phyloP scores from a whole-genome alignment of 2,113 vertebrate species.

The Micromys minutus region DNA sequence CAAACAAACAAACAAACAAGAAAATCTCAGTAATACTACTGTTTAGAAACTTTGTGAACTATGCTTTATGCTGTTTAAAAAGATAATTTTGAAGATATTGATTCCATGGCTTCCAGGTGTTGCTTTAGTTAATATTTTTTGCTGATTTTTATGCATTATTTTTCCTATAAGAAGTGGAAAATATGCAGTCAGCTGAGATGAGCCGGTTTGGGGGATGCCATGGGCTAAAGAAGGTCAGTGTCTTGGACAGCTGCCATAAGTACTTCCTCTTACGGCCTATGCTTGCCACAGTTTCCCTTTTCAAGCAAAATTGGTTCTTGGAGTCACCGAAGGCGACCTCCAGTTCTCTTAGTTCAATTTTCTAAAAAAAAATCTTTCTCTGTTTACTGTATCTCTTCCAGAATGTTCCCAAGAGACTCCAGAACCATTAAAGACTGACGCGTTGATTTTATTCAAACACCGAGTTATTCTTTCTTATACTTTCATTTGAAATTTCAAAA shows the following conservation, averaged over 20 bases:
- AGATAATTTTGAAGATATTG: not conserved
- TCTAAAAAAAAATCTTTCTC: too few relatives aligned
- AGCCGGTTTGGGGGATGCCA: not conserved
- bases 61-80: conserved; percentile 49
- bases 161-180: not conserved
- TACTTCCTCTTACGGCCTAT: not conserved
- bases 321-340: not conserved
- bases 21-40: not conserved
- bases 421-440: not conserved
- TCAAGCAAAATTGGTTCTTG: not conserved
- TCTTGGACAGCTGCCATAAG: not conserved
- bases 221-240: not conserved
- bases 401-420: not conserved
- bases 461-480: not conserved
- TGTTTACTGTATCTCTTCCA: not conserved
- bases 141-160: not conserved
- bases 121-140: not conserved
- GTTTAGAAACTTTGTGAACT: conserved; percentile 15
- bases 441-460: not conserved
- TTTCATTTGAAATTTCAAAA: conserved; percentile 32
- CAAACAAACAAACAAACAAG: not conserved
- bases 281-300: not conserved
- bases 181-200: not conserved
- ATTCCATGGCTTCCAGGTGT: not conserved
- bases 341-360: not conserved